Conservation (phyloP, 2,888 invertebrate genomes). For the Selenia dentaria region DNA sequence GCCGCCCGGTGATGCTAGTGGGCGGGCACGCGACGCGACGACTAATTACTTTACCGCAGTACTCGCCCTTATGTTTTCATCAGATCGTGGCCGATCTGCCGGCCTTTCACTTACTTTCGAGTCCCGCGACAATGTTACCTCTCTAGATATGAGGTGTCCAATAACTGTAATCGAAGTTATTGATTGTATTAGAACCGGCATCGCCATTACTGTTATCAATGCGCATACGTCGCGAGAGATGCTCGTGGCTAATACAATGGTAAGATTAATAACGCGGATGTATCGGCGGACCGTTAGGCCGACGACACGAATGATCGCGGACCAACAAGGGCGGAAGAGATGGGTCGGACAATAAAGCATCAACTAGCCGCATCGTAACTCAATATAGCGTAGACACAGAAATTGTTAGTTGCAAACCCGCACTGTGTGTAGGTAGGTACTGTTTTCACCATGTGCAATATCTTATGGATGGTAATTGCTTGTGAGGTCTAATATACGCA, state of each 20-base stretch:
- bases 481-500: conserved; percentile 59
- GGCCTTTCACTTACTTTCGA: conserved; percentile 1
- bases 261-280: conserved; percentile 80
- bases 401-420: conserved; percentile 72
- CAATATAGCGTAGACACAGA: conserved; percentile 73
- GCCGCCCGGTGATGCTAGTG: conserved; percentile 64
- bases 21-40: conserved; percentile 69
- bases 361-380: conserved; percentile 73
- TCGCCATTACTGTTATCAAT: conserved; percentile 76
- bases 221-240: conserved; percentile 74
- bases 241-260: conserved; percentile 75
- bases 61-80: conserved; percentile 33
- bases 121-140: conserved; percentile 29
- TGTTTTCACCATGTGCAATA: conserved; percentile 54
- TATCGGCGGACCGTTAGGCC: conserved; percentile 70
- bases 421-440: conserved; percentile 17
- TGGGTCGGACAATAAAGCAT: conserved; percentile 80
- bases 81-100: background rate
- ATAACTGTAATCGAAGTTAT: conserved; percentile 70
- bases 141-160: conserved; percentile 59
- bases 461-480: conserved; percentile 70
- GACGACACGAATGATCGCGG: conserved; percentile 74
- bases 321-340: conserved; percentile 82
- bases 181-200: conserved; percentile 66
- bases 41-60: conserved; percentile 42